These are phyloP conservation scores for Bombus vancouverensis DNA, from an alignment of 1,140 invertebrate species.

Conservation along the genomic window DNA sequence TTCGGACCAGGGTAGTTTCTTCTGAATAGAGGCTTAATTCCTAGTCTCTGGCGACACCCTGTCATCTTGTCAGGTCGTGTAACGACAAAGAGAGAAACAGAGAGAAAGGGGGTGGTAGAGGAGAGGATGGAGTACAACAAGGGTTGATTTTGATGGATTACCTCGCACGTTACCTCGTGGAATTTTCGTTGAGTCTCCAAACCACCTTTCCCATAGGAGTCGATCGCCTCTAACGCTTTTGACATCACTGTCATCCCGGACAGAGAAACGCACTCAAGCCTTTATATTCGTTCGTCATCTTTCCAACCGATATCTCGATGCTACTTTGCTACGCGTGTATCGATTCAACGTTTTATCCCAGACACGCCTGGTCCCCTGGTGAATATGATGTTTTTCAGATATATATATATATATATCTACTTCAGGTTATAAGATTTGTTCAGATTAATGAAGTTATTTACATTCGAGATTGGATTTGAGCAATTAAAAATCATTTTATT, in stretches of 20 bases:
- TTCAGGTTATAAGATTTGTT: too few species aligned
- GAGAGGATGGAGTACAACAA: not conserved
- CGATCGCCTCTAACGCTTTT: conserved; percentile 13
- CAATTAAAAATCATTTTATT: too few species aligned
- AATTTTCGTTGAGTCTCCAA: conserved; percentile 51
- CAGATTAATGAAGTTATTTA: too few species aligned
- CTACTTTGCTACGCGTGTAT: not conserved
- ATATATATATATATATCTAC: too few species aligned
- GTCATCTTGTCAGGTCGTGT: conserved; percentile 41
- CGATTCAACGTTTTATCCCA: too few species aligned
- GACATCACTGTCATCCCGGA: conserved; percentile 38
- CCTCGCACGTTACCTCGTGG: conserved; percentile 45
- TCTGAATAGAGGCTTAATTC: conserved; percentile 79
- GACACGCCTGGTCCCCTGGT: not conserved
- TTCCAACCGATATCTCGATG: not conserved
- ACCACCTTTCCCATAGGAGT: conserved; percentile 40
- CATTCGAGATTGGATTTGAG: too few species aligned
- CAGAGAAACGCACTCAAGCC: conserved; percentile 61
- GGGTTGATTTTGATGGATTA: conserved; percentile 77
- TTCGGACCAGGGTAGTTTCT: conserved; percentile 72
- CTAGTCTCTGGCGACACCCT: conserved; percentile 63
- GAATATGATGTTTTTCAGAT: too few species aligned
- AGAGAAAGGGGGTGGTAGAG: conserved; percentile 24
- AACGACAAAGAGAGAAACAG: conserved; percentile 40
- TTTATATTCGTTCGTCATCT: not conserved